Conservation (phyloP, 2,113 vertebrate genomes). For the Megaleporinus macrocephalus region DNA sequence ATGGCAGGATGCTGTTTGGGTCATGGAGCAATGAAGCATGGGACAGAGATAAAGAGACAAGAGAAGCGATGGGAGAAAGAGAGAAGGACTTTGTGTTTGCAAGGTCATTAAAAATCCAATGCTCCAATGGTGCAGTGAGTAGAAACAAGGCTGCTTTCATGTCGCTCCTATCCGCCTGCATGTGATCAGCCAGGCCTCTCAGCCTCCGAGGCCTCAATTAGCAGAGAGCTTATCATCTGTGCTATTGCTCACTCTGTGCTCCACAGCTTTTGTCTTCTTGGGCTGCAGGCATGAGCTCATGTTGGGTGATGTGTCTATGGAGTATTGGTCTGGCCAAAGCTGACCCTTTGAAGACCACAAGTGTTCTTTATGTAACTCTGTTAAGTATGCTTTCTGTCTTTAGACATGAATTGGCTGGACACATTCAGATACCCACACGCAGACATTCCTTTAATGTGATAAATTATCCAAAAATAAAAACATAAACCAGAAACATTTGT, state of each 20-base stretch:
- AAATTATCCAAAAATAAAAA: too few species aligned
- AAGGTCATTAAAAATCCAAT: constrained; percentile 48
- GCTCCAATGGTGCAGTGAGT: constrained; percentile 37
- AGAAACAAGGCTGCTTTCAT: constrained; percentile 35
- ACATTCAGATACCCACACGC: background rate
- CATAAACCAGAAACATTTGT: too few species aligned
- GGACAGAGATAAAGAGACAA: background rate
- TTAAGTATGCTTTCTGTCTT: background rate
- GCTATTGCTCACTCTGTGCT: constrained; percentile 17
- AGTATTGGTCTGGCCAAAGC: constrained; percentile 22
- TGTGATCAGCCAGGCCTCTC: constrained; percentile 21
- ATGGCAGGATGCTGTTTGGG: background rate
- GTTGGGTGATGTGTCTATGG: constrained; percentile 21
- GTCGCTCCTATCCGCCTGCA: background rate
- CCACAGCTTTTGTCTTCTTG: constrained; percentile 29
- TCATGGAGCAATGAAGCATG: background rate
- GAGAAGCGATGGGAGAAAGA: background rate
- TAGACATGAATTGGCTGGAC: background rate
- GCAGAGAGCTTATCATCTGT: constrained; percentile 27
- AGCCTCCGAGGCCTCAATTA: constrained; percentile 35
- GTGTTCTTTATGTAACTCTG: background rate
- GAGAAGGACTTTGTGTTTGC: constrained; percentile 28
- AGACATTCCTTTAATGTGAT: background rate
- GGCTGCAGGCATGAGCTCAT: constrained; percentile 31
- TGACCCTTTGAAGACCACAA: constrained; percentile 16